Conservation (phyloP, 2,797 vertebrate genomes). For the Chloroceryle inda region DNA sequence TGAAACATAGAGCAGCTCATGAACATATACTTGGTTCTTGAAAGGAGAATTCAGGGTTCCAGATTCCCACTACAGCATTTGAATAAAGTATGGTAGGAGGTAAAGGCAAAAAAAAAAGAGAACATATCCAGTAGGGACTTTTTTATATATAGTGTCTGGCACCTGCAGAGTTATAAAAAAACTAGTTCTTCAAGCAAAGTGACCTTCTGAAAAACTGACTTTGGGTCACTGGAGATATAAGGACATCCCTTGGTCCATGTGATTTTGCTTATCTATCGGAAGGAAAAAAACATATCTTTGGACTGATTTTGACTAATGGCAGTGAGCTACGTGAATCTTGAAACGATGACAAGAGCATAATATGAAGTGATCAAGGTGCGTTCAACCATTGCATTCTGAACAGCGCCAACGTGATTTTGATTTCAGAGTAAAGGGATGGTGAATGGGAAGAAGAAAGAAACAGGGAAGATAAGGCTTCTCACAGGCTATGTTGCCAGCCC, state of each 20-base stretch:
- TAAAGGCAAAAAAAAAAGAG: background rate
- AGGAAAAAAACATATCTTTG: background rate
- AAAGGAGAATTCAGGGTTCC: background rate
- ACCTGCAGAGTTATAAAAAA: background rate
- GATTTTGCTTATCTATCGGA: background rate
- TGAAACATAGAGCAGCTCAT: background rate
- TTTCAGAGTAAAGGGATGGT: background rate
- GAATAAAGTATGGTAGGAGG: background rate
- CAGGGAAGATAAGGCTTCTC: background rate
- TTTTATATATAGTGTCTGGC: background rate
- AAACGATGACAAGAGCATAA: background rate
- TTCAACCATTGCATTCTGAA: background rate
- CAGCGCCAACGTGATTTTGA: background rate
- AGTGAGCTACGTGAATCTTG: background rate
- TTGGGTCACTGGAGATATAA: background rate
- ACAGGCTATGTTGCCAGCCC: background rate
- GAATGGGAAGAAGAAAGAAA: background rate
- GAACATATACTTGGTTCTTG: background rate
- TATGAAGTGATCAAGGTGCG: background rate
- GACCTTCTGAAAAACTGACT: background rate
- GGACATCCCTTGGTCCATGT: background rate
- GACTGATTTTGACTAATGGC: constrained; percentile 2
- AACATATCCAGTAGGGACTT: fast-evolving
- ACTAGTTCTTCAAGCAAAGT: background rate
- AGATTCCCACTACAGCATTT: background rate